Base-by-base conservation (phyloP, 2,113 vertebrate species). In the Notarius quadriscutis region DNA sequence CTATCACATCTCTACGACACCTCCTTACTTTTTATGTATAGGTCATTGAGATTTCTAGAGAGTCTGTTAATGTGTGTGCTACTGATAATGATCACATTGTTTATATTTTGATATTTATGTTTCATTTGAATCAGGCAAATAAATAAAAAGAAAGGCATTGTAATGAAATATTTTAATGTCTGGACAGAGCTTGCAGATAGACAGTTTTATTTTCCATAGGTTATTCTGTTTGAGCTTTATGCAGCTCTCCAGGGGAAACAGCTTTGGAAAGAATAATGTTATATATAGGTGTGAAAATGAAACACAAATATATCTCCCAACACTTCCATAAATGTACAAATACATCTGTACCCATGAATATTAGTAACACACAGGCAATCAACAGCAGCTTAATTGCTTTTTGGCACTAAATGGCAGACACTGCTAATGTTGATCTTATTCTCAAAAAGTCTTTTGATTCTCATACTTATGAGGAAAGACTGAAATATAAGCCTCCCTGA, bases 31-130 rank as follows among this genome's bases (percentile, higher is more conserved):
- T 75, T 81, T 75, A 86, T 84, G 75, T 87, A 41, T 30, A 48
- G 67, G 50, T 87, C 85, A 87, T 20, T 67, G 83, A 69, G 80
- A 72, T 72, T 74, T 80, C 41, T 57, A 53, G 25, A 82, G 83
- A 78, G 69, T 58, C 58, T 41, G 50, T 80, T 84, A 65, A 86
- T 88, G 48, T 5, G 51, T 69, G n/a, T 41, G 18, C 14, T 77
- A 41, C 77, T 84, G 20, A 83, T 72, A 86, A 83, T 34, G 27
- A 85, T 83, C 58, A 78, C 79, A 74, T 72, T 71, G 14, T 2
- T 14, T 7, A 30, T 72, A 15, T 48, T 18, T 72, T 20, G 34
- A 72, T 72, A 72, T 72, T 41, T 41, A 41, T 20, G 50, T 75
- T 75, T 12, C 9, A 75, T 75, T 75, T 75, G 20, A 75, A 75